Evolutionary conservation across 2,113 vertebrate species (phyloP).

Genomic region (Chinchilla lanigera): DNA sequence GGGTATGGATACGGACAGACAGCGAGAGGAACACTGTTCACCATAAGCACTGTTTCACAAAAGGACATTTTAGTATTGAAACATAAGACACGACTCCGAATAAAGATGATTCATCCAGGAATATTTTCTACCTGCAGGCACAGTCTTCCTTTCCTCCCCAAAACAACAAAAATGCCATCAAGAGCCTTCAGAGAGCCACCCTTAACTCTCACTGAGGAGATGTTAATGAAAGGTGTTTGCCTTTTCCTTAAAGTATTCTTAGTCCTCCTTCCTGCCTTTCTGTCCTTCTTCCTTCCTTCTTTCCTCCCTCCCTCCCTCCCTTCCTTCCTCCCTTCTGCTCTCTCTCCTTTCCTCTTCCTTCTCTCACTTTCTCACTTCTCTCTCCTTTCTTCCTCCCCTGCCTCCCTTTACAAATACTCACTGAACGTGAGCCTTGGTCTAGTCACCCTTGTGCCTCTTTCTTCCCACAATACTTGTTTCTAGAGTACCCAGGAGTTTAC

Average conservation of each 20-base stretch:
- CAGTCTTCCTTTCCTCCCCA: neutral
- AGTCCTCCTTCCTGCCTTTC: no score
- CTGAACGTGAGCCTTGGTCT: neutral
- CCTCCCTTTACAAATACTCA: neutral
- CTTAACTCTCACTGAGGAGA: neutral
- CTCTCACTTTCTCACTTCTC: accelerated
- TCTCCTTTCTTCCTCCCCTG: neutral
- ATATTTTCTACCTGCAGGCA: neutral
- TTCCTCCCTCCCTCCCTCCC: neutral
- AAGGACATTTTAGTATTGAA: neutral
- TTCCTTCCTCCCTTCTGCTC: accelerated
- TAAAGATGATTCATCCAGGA: neutral
- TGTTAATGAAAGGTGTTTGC: neutral
- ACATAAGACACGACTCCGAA: neutral
- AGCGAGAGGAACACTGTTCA: neutral
- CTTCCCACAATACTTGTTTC: neutral
- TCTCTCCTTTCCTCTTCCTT: accelerated
- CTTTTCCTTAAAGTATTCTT: neutral
- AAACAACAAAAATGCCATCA: neutral
- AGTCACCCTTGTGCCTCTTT: neutral
- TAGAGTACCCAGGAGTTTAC: neutral
- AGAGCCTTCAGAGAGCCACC: neutral
- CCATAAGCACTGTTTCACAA: neutral
- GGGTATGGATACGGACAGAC: neutral
- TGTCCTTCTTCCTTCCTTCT: no score